Evolutionary conservation across 2,797 vertebrate genomes (phyloP).

Genomic region (Psittacula echo): DNA sequence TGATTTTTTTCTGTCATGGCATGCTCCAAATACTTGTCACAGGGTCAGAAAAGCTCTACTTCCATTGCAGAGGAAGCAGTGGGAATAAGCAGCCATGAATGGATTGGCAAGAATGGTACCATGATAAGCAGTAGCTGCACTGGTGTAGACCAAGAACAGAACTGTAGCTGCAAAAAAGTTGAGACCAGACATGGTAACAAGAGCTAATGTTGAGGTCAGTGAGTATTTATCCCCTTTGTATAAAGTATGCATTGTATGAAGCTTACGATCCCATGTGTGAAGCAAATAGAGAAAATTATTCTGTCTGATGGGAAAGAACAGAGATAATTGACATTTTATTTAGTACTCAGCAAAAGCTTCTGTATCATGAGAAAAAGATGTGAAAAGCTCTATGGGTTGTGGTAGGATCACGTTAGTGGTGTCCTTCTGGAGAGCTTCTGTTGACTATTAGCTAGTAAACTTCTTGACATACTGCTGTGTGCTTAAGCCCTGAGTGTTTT

Average conservation of each 20-base stretch:
- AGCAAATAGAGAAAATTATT: background rate
- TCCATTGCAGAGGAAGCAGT: background rate
- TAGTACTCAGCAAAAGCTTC: background rate
- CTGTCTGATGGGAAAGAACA: background rate
- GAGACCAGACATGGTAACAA: background rate
- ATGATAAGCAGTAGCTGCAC: background rate
- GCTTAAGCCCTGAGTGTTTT: background rate
- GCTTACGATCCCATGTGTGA: background rate
- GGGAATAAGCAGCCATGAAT: background rate
- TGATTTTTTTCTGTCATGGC: background rate
- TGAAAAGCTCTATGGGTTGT: background rate
- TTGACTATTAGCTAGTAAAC: background rate
- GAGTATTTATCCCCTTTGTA: background rate
- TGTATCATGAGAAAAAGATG: background rate
- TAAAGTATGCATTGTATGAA: background rate
- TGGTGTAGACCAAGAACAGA: background rate
- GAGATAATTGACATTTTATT: background rate
- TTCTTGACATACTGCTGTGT: background rate
- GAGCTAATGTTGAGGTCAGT: background rate
- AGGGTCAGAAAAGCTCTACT: background rate
- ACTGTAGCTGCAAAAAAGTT: background rate
- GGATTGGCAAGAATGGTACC: background rate
- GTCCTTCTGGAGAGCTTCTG: background rate
- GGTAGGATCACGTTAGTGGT: background rate
- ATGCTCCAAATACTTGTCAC: background rate